Evolutionary conservation across 2,113 vertebrate genomes (phyloP).

Genomic region (Brevimyrus niger): DNA sequence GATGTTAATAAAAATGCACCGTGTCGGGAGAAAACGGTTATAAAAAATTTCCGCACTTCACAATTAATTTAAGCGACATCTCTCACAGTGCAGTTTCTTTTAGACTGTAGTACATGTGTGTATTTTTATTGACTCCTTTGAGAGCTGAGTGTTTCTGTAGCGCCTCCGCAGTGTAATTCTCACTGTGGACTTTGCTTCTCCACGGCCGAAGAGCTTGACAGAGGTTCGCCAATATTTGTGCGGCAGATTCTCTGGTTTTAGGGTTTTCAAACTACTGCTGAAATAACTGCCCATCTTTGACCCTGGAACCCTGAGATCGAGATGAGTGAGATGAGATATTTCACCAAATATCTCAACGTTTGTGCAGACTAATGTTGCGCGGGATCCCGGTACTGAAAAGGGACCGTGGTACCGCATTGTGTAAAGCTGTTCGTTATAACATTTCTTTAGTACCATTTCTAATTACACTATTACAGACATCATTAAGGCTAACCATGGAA

Average conservation of each 20-base stretch:
- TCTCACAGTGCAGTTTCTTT: not conserved
- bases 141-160: not conserved
- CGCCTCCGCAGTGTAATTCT: not conserved
- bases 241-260: not conserved
- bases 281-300: not conserved
- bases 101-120: not conserved
- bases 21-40: not conserved
- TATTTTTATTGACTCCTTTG: not conserved
- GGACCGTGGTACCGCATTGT: not conserved
- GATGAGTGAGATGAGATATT: not conserved
- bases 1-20: not conserved
- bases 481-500: no score
- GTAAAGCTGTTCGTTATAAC: not conserved
- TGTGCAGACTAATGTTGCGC: not conserved
- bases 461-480: not conserved
- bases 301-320: not conserved
- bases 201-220: not conserved
- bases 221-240: not conserved
- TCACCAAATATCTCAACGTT: not conserved
- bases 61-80: not conserved
- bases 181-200: not conserved
- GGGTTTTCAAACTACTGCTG: not conserved
- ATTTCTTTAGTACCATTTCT: not conserved
- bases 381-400: not conserved
- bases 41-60: not conserved